Conservation (phyloP, 2,797 vertebrate genomes). For the Diplodus sargus region DNA sequence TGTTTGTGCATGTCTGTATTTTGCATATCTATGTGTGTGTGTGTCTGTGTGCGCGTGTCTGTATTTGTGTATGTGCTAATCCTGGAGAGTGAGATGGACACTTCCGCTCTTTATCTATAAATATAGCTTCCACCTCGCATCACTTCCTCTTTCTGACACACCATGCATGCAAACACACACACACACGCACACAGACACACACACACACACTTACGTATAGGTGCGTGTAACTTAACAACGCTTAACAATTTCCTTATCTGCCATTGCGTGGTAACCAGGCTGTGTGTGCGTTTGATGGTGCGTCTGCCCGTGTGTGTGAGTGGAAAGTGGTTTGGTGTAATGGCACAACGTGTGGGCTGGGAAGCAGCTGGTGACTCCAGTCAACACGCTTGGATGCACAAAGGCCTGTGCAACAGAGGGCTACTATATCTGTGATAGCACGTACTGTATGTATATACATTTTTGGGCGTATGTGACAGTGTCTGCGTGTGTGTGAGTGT, state of each 20-base stretch:
- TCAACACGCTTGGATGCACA: slow-evolving; percentile 48
- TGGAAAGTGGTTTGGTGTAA: slow-evolving; percentile 78
- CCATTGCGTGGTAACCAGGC: slow-evolving; percentile 52
- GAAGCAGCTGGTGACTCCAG: slow-evolving; percentile 73
- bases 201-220: slow-evolving; percentile 24
- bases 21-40: slow-evolving; percentile 30
- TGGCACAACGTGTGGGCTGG: slow-evolving; percentile 75
- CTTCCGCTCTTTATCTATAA: slow-evolving; percentile 78
- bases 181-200: slow-evolving; percentile 30
- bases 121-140: slow-evolving; percentile 78
- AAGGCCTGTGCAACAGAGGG: slow-evolving; percentile 24
- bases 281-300: slow-evolving; percentile 25
- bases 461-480: slow-evolving; percentile 5
- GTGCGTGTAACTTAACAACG: slow-evolving; percentile 49
- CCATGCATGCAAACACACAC: slow-evolving; percentile 2
- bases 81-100: slow-evolving; percentile 79
- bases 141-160: slow-evolving; percentile 79
- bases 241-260: slow-evolving; percentile 76
- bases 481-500: slow-evolving; percentile 27
- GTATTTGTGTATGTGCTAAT: slow-evolving; percentile 58
- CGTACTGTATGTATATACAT: slow-evolving; percentile 6
- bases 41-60: slow-evolving; percentile 22
- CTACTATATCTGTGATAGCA: slow-evolving; percentile 54
- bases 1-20: slow-evolving; percentile 8
- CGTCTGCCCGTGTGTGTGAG: slow-evolving; percentile 31